These are phyloP conservation scores for Corythornis vintsioides DNA, from an alignment of 2,113 vertebrate species.

Conservation along the genomic window DNA sequence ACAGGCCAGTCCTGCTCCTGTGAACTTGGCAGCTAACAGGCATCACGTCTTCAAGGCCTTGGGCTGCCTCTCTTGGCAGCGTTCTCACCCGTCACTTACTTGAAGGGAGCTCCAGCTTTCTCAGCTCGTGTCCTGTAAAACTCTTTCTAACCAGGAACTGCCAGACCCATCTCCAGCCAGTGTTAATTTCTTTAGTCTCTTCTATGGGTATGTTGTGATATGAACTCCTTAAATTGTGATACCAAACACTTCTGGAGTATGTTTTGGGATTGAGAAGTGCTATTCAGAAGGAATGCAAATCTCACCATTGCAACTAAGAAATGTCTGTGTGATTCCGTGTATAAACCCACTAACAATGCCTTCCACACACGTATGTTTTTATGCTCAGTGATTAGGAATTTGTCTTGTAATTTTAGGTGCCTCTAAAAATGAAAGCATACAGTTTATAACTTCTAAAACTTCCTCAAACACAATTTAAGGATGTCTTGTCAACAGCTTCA, in stretches of 20 bases:
- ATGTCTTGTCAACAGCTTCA: neutral
- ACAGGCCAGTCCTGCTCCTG: neutral
- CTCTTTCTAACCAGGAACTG: neutral
- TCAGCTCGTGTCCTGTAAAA: neutral
- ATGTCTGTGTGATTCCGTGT: neutral
- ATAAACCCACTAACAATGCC: neutral
- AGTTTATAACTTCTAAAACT: neutral
- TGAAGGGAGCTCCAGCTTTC: neutral
- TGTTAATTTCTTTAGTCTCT: neutral
- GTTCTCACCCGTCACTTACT: fast-evolving
- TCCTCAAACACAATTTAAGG: neutral
- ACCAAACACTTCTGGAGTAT: neutral
- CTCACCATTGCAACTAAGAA: neutral
- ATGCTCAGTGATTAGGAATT: neutral
- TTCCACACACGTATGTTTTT: neutral
- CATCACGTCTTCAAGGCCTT: neutral
- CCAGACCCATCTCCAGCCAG: neutral
- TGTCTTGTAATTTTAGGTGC: neutral
- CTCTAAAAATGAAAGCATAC: neutral
- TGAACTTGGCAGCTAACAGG: neutral
- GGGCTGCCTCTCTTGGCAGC: neutral
- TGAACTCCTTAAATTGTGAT: neutral
- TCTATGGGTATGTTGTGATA: neutral
- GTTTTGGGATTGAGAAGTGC: neutral
- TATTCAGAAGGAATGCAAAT: neutral